A percentile compares a stretch with the other conserved stretches of the same genome.
Evolutionary conservation across 2,888 invertebrate species (phyloP).

Genomic region (Euzetes globulus): DNA sequence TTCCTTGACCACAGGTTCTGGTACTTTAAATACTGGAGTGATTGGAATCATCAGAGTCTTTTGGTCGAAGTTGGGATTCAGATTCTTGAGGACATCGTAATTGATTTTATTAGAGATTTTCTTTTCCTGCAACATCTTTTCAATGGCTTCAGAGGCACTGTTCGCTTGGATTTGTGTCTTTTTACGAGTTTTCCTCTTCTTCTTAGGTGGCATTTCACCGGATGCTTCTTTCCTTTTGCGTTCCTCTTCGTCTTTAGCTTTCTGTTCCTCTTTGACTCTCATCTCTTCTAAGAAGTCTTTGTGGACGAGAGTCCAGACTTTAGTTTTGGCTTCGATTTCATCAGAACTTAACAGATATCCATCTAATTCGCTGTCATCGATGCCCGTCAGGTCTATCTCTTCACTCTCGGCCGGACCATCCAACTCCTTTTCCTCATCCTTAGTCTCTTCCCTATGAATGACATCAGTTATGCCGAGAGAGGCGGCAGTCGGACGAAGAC

Average conservation of each 20-base stretch:
- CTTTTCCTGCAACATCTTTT: constrained; percentile 91
- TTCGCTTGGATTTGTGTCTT: constrained; percentile 45
- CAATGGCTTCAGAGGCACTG: constrained; percentile 75
- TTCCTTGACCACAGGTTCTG: background rate
- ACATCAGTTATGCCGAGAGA: constrained; percentile 57
- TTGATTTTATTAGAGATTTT: constrained; percentile 94
- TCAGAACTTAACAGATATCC: constrained; percentile 72
- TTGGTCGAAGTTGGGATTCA: constrained; percentile 47
- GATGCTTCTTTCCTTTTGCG: constrained; percentile 41
- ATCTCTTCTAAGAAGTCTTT: constrained; percentile 76
- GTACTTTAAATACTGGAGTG: background rate
- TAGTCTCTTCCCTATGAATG: constrained; percentile 2
- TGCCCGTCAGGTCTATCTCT: constrained; percentile 54
- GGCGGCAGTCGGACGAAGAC: constrained; percentile 53
- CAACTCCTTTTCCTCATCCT: constrained; percentile 21
- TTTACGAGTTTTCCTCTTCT: constrained; percentile 42
- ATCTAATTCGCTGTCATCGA: constrained; percentile 85
- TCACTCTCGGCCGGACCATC: constrained; percentile 43
- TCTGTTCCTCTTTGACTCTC: constrained; percentile 61
- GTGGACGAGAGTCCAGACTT: constrained; percentile 79
- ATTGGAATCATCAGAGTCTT: background rate
- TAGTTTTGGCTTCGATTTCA: constrained; percentile 71
- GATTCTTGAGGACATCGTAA: constrained; percentile 84
- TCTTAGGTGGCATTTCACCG: constrained; percentile 39
- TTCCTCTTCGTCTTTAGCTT: constrained; percentile 42